These are phyloP conservation scores for Octopus sinensis DNA, from an alignment of 1,140 invertebrate genomes.

Conservation along the genomic window DNA sequence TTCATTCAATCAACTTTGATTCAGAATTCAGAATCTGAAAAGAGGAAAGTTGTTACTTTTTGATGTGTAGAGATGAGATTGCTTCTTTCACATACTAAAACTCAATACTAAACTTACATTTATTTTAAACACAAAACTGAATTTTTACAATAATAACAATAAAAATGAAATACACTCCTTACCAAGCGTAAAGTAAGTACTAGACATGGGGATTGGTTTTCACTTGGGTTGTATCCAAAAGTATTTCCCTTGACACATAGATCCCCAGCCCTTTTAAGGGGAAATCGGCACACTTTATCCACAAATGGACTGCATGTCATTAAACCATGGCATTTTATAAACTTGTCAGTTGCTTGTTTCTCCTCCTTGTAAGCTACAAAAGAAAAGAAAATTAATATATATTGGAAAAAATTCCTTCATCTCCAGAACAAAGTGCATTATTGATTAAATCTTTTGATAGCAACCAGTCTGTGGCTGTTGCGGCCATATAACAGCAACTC, in stretches of 20 bases:
- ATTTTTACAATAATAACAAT: too few species aligned
- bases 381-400: not conserved
- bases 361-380: not conserved
- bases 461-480: too few species aligned
- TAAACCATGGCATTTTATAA: not conserved
- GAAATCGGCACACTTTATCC: slow-evolving; percentile 1
- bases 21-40: too few species aligned
- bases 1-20: too few species aligned
- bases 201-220: not conserved
- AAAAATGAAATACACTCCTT: not conserved
- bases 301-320: slow-evolving; percentile 3
- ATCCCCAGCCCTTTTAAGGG: not conserved
- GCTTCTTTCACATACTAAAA: too few species aligned
- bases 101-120: too few species aligned
- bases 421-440: too few species aligned
- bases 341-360: not conserved
- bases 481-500: too few species aligned
- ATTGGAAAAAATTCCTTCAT: not conserved
- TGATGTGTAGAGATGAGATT: too few species aligned
- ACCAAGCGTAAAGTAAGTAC: not conserved
- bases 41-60: too few species aligned
- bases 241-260: not conserved
- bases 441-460: too few species aligned
- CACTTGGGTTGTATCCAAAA: not conserved
- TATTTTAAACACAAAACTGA: too few species aligned